Evolutionary conservation across 2,797 vertebrate genomes (phyloP), one percentile per base, ranked within the genome.

Genomic region (Gymnothorax javanicus): DNA sequence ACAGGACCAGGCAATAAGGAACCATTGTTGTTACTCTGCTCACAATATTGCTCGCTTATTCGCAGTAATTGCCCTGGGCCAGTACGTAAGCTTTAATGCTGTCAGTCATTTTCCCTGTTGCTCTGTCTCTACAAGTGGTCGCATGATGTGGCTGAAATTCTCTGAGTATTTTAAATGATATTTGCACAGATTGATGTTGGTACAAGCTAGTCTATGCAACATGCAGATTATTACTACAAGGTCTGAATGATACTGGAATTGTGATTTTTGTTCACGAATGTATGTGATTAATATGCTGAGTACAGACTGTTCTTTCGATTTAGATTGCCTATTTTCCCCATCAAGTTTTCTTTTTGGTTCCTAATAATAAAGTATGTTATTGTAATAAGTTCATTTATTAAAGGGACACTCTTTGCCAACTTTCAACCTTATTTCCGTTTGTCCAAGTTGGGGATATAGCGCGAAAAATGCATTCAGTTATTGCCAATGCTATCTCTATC

Each of bases 11-110:
- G 77, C 90, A 90, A 92, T 87, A 94, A 91, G 89, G 90, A 91
- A 87, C 88, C 90, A 92, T 89, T 92, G 92, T 93, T 94, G 91
- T 91, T 82, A 84, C 87, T 90, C 87, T 60, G n/a, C 86, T 90
- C 71, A 90, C 89, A 89, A 94, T 89, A 90, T 89, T 91, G 88
- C 89, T 88, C 85, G 85, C 56, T 64, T 57, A 4, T 25, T 86
- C 27, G 64, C 67, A 25, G 33, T 77, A 23, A 25, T 52, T 85
- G 84, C 58, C 82, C 64, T 64, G 56, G 84, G 60, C 69, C 58
- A 57, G 64, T 71, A 52, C 64, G 56, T 84, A 13, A 33, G 79
- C 50, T 43, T 43, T 50, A 84, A 57, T 60, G 56, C 64, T n/a
- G 23, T 23, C 77, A 58, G 25, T 50, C 43, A 75, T 87, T 84